Conservation (phyloP, 2,888 invertebrate genomes). For the Tyria jacobaeae region DNA sequence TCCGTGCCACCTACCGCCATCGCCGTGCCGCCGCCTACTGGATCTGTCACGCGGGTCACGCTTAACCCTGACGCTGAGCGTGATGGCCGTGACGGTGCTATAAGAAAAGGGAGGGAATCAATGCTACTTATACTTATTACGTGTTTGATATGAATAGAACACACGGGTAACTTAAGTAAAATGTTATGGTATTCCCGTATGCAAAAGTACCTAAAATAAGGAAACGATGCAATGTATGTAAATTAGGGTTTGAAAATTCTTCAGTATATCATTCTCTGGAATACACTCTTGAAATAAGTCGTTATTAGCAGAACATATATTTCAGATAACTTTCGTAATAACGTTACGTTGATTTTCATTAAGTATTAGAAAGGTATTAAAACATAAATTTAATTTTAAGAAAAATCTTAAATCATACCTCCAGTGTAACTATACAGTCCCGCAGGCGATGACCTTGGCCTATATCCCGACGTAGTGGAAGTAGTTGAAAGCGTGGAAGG, state of each 20-base stretch:
- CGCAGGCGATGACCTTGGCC: constrained; percentile 92
- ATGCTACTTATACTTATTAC: background rate
- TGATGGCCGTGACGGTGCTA: constrained; percentile 91
- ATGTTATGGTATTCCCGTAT: too few relatives aligned
- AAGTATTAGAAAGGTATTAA: too few relatives aligned
- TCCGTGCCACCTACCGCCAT: constrained; percentile 87
- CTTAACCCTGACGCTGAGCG: constrained; percentile 91
- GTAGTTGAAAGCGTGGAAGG: constrained; percentile 81
- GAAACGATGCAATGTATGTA: too few relatives aligned
- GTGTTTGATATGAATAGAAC: too few relatives aligned
- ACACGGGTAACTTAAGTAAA: too few relatives aligned
- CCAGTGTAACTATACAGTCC: constrained; percentile 92
- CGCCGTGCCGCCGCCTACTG: constrained; percentile 87
- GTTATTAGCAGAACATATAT: too few relatives aligned
- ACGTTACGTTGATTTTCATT: too few relatives aligned
- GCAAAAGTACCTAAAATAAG: too few relatives aligned
- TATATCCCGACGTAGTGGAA: constrained; percentile 80
- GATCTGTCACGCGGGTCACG: constrained; percentile 87
- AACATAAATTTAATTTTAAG: background rate
- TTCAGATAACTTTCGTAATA: too few relatives aligned
- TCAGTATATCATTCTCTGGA: too few relatives aligned
- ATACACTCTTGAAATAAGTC: too few relatives aligned
- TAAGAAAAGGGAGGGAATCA: background rate
- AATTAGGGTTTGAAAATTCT: too few relatives aligned
- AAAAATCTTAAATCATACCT: constrained; percentile 55